Evolutionary conservation across 2,888 invertebrate genomes (phyloP), one percentile per base, ranked within the genome.

Genomic region (Monoplex corrugatus): DNA sequence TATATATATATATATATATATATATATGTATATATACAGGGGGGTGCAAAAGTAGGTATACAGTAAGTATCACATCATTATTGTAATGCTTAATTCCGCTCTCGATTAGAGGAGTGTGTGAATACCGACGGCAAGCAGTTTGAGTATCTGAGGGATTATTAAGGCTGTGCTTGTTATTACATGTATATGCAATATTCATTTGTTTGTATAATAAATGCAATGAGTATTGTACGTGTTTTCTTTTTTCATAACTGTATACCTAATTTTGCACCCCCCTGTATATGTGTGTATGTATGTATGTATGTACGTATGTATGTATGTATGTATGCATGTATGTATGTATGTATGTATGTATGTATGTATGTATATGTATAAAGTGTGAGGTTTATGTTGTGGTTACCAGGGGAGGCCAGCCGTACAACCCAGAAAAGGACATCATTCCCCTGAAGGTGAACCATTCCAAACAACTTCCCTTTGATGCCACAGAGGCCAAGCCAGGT

Each of bases 381-480:
- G 32, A 8, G 6, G 32, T 35, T 13, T 35, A n/a, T 80, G 80
- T 98, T 72, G 6, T 97, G 98, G 32, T 72, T 6, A 72, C n/a
- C 75, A 98, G 98, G 3, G 99, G 98, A 0, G 98, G 98, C 98
- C 97, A 98, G 80, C 97, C 98, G 28, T 96, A 97, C 72, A 96
- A 98, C 89, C 98, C 98, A 95, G 97, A 97, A 89, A 89, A 50
- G 82, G 91, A 89, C 40, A 86, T 91, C 44, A 91, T 91, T 19
- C 91, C 91, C 13, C 86, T 91, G 44, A 90, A 80, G 50, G 91
- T 91, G 63, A 87, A 88, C 38, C 80, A 91, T 13, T 86, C 90
- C 43, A 91, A 91, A 87, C 89, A 90, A n/a, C 63, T 91, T 19
- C 91, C 91, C 2, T 91, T 91, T 72, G 91, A 91, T 63, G 90